Evolutionary conservation across 2,888 invertebrate genomes (phyloP), one percentile per base, ranked within the genome.

Genomic region (Sinohyriopsis cumingii): DNA sequence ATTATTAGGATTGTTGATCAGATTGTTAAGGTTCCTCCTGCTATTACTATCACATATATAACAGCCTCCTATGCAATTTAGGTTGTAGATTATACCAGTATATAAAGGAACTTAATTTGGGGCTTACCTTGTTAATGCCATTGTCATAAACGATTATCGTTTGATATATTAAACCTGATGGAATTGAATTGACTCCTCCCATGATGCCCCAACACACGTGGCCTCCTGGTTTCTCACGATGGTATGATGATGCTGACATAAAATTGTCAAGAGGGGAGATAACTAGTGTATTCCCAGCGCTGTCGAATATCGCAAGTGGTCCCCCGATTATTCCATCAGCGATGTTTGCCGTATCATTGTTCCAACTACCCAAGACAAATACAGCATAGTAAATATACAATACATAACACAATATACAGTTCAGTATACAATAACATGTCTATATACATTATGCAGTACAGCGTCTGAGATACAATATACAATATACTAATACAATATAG

Each of bases 201-300:
- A 84, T 85, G 1, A 84, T 72, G 18, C 86, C 86, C 80, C 80
- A 86, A 63, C 71, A 67, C n/a, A 86, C 67, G n/a, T 60, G 64
- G 22, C 76, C 72, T 20, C 76, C 77, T 22, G 69, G 69, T 7
- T 72, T 25, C 25, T 67, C 64, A 53, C 83, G 73, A 69, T 81
- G 78, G 73, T 72, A 76, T 64, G 76, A 62, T 9, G 81, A 80
- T 18, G 80, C 76, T 2, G 82, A 71, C 85, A 85, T 85, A 59
- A 82, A 83, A 61, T 84, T 71, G 55, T 77, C 78, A 54, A 78
- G 75, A 19, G 84, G 75, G 19, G 83, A 81, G 59, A 84, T 76
- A 22, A 85, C 60, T 20, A 84, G 54, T 0, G 81, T 71, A n/a
- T 77, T 76, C 3, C 82, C 83, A 12, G 22, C 28, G 33, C 75